These are phyloP conservation scores for Pteruthius melanotis DNA, from an alignment of 2,113 vertebrate species.

Conservation along the genomic window DNA sequence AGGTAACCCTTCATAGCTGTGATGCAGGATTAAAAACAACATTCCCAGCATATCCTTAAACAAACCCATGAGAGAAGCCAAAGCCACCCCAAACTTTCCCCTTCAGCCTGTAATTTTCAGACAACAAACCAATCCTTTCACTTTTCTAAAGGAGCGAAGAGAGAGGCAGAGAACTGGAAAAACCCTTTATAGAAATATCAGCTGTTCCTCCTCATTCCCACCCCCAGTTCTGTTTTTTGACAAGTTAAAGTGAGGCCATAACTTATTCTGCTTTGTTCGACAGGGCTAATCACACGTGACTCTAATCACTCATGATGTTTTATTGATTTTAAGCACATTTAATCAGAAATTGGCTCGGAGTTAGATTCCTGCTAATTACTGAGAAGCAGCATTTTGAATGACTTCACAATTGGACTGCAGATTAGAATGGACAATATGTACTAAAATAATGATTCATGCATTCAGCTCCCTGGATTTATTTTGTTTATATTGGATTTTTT, in stretches of 20 bases:
- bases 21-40: neutral
- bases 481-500: constrained; percentile 76
- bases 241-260: constrained; percentile 70
- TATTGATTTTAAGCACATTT: constrained; percentile 82
- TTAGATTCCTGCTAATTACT: constrained; percentile 79
- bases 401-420: constrained; percentile 73
- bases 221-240: constrained; percentile 66
- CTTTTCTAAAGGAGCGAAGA: constrained; percentile 18
- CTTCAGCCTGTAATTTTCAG: constrained; percentile 57
- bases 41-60: constrained; percentile 26
- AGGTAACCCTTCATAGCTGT: neutral
- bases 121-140: constrained; percentile 41
- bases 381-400: constrained; percentile 74
- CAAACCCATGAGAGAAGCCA: constrained; percentile 34
- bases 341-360: constrained; percentile 78
- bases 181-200: constrained; percentile 62
- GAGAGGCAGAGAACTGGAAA: constrained; percentile 57
- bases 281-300: constrained; percentile 75
- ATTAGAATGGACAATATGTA: constrained; percentile 78
- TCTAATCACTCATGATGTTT: constrained; percentile 78
- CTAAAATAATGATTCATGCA: constrained; percentile 75
- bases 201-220: constrained; percentile 61
- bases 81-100: constrained; percentile 39
- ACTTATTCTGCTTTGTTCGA: constrained; percentile 74
- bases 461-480: constrained; percentile 73